Percentiles rank a stretch among this genome's conserved stretches.
Conservation (phyloP, 2,113 vertebrate genomes). For the Pelodiscus sinensis region DNA sequence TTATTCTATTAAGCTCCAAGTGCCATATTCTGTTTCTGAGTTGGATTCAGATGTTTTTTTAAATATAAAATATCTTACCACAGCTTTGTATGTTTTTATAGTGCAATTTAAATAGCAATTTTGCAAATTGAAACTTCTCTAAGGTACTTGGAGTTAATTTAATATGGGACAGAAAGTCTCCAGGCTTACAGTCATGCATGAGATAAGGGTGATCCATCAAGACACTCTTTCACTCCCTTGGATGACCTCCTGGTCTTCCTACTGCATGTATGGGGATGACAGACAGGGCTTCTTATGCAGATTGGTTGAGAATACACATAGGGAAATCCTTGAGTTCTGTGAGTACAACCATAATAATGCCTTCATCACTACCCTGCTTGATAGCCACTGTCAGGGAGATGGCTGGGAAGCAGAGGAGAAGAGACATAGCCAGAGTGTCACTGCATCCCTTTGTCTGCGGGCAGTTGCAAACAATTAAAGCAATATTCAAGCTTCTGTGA, state of each 20-base stretch:
- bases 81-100: background rate
- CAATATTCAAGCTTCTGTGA: background rate
- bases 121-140: background rate
- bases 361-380: background rate
- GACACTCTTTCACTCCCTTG: background rate
- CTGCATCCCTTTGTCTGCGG: background rate
- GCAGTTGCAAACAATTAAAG: background rate
- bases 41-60: background rate
- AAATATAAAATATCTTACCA: no score
- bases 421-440: background rate
- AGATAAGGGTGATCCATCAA: background rate
- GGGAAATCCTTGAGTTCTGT: background rate
- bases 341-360: background rate
- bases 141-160: background rate
- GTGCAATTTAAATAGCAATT: background rate
- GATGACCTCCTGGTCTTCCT: background rate
- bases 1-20: background rate
- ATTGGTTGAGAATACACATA: background rate
- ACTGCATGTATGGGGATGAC: background rate
- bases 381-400: background rate
- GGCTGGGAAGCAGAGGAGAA: background rate
- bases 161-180: background rate
- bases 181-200: background rate
- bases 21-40: background rate
- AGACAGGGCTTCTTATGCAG: background rate